Evolutionary conservation across 2,113 vertebrate genomes (phyloP).

Genomic region (Bettongia penicillata): DNA sequence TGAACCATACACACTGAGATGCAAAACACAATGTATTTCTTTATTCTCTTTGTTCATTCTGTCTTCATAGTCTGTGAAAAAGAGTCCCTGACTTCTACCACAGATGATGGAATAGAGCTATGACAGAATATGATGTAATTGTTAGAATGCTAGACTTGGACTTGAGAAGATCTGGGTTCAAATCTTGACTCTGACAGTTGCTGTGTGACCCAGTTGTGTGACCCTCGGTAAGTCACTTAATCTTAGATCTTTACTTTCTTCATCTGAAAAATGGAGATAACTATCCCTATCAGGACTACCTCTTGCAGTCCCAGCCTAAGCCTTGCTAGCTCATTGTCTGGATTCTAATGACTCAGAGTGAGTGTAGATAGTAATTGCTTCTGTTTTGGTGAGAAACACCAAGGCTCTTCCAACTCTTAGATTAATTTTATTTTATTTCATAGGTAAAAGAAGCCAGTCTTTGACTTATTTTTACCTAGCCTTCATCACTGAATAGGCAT

Average conservation of each 20-base stretch:
- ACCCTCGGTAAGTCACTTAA: background rate
- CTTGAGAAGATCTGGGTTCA: background rate
- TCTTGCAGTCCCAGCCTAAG: background rate
- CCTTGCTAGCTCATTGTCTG: too few species aligned
- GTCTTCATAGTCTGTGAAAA: background rate
- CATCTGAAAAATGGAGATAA: background rate
- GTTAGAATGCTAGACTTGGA: background rate
- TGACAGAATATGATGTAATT: background rate
- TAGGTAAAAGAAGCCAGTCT: too few species aligned
- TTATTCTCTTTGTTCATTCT: background rate
- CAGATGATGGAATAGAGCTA: background rate
- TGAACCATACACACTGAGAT: background rate
- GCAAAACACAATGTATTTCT: background rate
- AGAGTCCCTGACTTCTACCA: background rate
- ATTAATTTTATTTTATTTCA: too few species aligned
- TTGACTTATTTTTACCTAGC: too few species aligned
- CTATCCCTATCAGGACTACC: background rate
- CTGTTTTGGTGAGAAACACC: too few species aligned
- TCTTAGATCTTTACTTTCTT: background rate
- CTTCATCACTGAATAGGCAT: too few species aligned
- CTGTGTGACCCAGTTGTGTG: background rate
- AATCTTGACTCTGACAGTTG: background rate
- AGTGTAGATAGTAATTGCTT: too few species aligned
- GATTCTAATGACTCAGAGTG: too few species aligned
- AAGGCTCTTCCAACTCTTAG: too few species aligned